Base-by-base conservation (phyloP, 2,797 vertebrate species). In the Pitangus sulphuratus region DNA sequence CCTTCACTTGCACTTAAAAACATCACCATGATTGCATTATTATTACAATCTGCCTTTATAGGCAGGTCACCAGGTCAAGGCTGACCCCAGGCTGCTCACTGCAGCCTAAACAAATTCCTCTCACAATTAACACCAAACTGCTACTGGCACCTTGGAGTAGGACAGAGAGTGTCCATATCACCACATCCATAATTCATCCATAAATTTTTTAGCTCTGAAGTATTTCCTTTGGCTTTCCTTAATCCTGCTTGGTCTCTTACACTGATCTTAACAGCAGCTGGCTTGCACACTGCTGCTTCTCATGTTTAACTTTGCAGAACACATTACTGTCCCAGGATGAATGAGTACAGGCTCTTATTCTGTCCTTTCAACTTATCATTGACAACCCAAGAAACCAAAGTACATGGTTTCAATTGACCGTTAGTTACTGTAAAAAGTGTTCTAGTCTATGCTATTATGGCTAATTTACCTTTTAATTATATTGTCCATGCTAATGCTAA, bases 401-500 rank as follows among this genome's bases (percentile, higher is more conserved):
- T 94, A 95, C 94, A 95, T 68, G 95, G 64, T 87, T 97, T 96
- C 96, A 97, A 96, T 92, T 97, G 95, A 95, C 91, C 81, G 65
- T 97, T 96, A 96, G 95, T 95, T 97, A 97, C 92, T 94, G 90
- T 94, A 97, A 96, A 90, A 96, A 94, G 88, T 84, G 86, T 94
- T 75, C 88, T 91, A 87, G 93, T 84, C 93, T 86, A 51, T 70
- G 60, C 90, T 75, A 96, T 96, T 94, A 97, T 91, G 91, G 93
- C 88, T 97, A 96, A 97, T 97, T 97, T 97, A 96, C 91, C 95
- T 97, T 97, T 97, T 97, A 97, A 97, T 97, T 96, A 97, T 95
- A 96, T 96, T 96, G 96, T 92, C 95, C 91, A 71, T 96, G 96
- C 90, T 97, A 96, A 97, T 94, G 84, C 94, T 95, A 96, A 97